These are phyloP conservation scores for Lathronympha strigana DNA, from an alignment of 2,888 invertebrate species.

Conservation along the genomic window DNA sequence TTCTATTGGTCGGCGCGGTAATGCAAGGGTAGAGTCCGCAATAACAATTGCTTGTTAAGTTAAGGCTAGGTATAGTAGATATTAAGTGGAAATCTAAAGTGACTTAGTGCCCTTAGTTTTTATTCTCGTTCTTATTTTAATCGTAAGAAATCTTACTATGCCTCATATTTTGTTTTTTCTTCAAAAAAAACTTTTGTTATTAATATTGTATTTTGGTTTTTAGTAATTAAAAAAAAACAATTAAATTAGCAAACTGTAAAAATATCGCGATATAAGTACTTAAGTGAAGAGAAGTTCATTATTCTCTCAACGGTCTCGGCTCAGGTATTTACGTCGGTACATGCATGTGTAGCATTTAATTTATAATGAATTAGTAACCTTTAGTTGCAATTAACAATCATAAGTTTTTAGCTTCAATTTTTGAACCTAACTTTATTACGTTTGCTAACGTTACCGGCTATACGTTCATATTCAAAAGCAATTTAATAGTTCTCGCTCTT, in stretches of 20 bases:
- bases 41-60: conserved; percentile 6
- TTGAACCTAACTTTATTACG: conserved; percentile 8
- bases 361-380: background rate
- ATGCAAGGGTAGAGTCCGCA: conserved; percentile 47
- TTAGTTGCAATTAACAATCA: background rate
- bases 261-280: background rate
- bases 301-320: background rate
- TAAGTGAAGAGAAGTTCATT: background rate
- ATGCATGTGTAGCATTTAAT: background rate
- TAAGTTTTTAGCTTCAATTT: background rate
- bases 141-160: too few relatives aligned
- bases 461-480: conserved; percentile 49
- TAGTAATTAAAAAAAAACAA: too few relatives aligned
- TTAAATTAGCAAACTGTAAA: too few relatives aligned
- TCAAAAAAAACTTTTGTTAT: too few relatives aligned
- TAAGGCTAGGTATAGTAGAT: too few relatives aligned
- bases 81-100: too few relatives aligned
- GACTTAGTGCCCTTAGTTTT: too few relatives aligned
- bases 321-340: background rate
- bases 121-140: too few relatives aligned
- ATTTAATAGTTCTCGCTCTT: conserved; percentile 51
- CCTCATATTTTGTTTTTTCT: too few relatives aligned
- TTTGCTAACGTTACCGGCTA: conserved; percentile 56
- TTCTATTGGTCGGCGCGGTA: conserved; percentile 74
- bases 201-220: too few relatives aligned